Evolutionary conservation across 2,888 invertebrate species (phyloP).

Genomic region (Lucinisca nassula): DNA sequence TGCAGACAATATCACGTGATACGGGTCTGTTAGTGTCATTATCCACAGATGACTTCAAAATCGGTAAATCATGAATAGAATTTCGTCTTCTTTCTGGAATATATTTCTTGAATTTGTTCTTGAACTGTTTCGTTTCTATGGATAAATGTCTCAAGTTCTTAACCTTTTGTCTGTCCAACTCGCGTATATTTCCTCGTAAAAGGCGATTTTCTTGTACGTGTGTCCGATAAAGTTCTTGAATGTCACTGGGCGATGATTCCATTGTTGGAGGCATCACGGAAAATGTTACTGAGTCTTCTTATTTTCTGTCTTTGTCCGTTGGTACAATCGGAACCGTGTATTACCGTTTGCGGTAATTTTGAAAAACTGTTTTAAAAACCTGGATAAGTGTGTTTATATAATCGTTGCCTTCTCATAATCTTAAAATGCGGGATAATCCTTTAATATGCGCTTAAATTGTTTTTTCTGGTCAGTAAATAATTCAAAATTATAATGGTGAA

Average conservation of each 20-base stretch:
- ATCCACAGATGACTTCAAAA: neutral
- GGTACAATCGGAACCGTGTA: no score
- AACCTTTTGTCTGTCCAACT: constrained; percentile 26
- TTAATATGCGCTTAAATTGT: no score
- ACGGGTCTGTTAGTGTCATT: neutral
- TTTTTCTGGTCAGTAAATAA: no score
- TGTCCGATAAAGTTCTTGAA: constrained; percentile 40
- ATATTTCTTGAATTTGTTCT: constrained; percentile 24
- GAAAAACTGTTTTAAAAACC: no score
- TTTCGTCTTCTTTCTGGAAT: neutral
- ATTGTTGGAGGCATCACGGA: constrained; percentile 22
- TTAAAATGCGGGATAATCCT: no score
- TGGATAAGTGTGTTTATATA: no score
- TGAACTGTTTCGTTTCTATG: constrained; percentile 31
- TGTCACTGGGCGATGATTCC: constrained; percentile 16
- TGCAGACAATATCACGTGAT: constrained; percentile 37
- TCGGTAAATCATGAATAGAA: neutral
- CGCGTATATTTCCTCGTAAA: constrained; percentile 32
- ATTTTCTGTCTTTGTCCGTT: no score
- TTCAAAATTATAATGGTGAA: no score
- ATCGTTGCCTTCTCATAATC: no score
- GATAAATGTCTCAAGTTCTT: constrained; percentile 37
- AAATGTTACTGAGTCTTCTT: no score
- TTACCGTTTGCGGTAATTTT: no score
- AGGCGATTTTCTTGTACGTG: constrained; percentile 56